Evolutionary conservation across 2,888 invertebrate genomes (phyloP).

Genomic region (Orgyia antiqua): DNA sequence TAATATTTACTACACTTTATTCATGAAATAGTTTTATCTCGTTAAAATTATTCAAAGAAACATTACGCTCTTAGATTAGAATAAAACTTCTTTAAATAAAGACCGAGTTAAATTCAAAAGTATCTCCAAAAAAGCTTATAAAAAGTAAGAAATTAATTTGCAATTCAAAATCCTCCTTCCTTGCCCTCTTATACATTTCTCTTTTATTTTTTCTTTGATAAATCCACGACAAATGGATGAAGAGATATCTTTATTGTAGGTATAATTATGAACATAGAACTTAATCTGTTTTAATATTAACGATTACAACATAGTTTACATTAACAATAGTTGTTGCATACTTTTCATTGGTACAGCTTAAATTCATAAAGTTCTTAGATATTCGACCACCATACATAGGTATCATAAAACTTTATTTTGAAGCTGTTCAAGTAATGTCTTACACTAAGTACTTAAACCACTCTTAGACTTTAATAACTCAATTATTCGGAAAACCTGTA

Average conservation of each 20-base stretch:
- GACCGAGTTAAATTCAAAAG: conserved; percentile 50
- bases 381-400: no score
- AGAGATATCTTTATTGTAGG: conserved; percentile 22
- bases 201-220: conserved; percentile 36
- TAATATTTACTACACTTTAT: no score
- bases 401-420: no score
- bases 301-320: no score
- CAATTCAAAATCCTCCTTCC: conserved; percentile 58
- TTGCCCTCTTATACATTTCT: conserved; percentile 42
- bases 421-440: no score
- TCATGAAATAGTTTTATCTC: neutral
- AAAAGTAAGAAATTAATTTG: conserved; percentile 65
- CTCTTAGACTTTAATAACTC: conserved; percentile 3
- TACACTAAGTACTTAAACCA: no score
- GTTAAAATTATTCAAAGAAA: conserved; percentile 13
- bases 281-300: conserved; percentile 11
- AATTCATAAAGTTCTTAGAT: no score
- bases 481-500: conserved; percentile 8
- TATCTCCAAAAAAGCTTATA: conserved; percentile 52
- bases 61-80: conserved; percentile 34
- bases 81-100: conserved; percentile 41
- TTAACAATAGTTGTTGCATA: no score
- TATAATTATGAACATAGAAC: conserved; percentile 27
- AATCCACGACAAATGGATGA: conserved; percentile 38
- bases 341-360: no score